Conservation (phyloP, 2,113 vertebrate species). For the Butastur rufipennis region DNA sequence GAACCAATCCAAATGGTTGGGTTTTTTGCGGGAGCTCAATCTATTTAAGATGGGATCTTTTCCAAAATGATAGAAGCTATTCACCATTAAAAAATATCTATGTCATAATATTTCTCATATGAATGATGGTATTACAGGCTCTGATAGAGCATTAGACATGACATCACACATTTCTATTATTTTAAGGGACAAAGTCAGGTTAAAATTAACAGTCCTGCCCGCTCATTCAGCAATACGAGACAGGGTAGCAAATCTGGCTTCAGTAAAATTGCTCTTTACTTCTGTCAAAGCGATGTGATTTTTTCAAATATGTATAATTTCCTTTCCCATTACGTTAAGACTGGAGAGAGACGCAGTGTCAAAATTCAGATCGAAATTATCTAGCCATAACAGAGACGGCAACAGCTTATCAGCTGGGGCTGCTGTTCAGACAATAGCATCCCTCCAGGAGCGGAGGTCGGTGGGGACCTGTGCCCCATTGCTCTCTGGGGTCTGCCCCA, state of each 20-base stretch:
- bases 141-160: not conserved
- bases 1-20: not conserved
- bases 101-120: not conserved
- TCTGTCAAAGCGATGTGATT: not conserved
- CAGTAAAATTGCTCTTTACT: not conserved
- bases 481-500: not conserved
- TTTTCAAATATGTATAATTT: slow-evolving; percentile 14
- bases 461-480: not conserved
- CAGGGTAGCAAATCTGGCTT: not conserved
- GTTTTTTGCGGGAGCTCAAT: not conserved
- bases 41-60: not conserved
- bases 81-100: not conserved
- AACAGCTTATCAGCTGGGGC: not conserved
- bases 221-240: rapidly evolving
- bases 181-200: slow-evolving; percentile 1
- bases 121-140: not conserved
- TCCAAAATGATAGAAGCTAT: not conserved
- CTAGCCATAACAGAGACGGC: rapidly evolving
- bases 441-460: rapidly evolving
- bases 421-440: rapidly evolving
- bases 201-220: not conserved
- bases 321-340: not conserved
- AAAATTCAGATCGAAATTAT: not conserved
- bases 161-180: not conserved
- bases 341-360: not conserved